Conservation (phyloP, 2,113 vertebrate species). For the Oryzias celebensis region DNA sequence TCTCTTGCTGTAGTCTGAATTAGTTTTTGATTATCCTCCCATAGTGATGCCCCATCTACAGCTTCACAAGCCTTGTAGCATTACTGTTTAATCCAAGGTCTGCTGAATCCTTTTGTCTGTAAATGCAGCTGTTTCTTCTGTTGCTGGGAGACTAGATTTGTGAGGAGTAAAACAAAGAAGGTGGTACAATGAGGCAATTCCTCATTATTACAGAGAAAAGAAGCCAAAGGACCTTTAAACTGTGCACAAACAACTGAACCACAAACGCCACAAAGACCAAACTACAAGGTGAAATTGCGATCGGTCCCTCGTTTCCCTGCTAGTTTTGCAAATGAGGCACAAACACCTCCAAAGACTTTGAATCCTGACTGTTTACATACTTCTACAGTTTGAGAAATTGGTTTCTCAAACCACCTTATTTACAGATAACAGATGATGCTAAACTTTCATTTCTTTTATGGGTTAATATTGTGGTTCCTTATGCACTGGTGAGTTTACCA, state of each 20-base stretch:
- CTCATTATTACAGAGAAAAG: background rate
- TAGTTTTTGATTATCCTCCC: slow-evolving; percentile 1
- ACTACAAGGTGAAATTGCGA: background rate
- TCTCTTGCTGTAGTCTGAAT: slow-evolving; percentile 10
- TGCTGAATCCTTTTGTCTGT: slow-evolving; percentile 5
- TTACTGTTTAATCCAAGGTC: background rate
- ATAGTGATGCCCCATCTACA: background rate
- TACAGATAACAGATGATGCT: background rate
- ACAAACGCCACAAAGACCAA: background rate
- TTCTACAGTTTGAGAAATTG: background rate
- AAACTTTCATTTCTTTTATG: background rate
- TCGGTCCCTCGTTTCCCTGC: background rate
- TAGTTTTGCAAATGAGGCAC: background rate
- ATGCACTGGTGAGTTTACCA: no score
- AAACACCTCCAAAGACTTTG: background rate
- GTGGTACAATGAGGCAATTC: background rate
- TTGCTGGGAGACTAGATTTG: slow-evolving; percentile 15
- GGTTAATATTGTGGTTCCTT: no score
- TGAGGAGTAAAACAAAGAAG: slow-evolving; percentile 1
- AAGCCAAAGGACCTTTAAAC: background rate
- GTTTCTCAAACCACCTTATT: slow-evolving; percentile 1
- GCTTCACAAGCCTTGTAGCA: slow-evolving; percentile 4
- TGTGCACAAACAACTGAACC: slow-evolving; percentile 5
- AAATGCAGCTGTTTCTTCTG: slow-evolving; percentile 18
- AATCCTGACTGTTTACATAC: background rate